These are phyloP conservation scores for Hylaea fasciaria DNA, from an alignment of 2,888 invertebrate species.

Conservation along the genomic window DNA sequence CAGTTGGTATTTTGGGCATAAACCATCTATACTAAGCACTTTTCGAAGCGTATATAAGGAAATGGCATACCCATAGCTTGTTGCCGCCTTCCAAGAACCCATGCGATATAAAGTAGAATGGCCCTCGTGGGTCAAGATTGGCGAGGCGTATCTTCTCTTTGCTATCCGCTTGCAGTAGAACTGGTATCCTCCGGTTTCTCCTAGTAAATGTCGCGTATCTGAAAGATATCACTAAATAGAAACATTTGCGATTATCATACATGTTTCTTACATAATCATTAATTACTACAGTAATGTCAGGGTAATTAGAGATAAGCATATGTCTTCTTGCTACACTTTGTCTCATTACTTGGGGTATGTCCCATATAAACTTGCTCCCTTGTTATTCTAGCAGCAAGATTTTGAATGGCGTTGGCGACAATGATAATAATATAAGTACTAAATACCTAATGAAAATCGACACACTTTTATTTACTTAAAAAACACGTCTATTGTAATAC, in stretches of 20 bases:
- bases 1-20: too few relatives aligned
- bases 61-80: constrained; percentile 88
- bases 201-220: constrained; percentile 82
- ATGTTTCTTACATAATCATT: neutral
- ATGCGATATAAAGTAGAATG: constrained; percentile 91
- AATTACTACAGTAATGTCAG: neutral
- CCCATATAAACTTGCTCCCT: too few relatives aligned
- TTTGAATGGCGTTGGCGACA: too few relatives aligned
- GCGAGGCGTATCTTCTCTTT: constrained; percentile 86
- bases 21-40: too few relatives aligned
- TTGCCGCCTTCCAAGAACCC: constrained; percentile 94
- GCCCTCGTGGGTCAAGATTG: constrained; percentile 86
- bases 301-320: neutral
- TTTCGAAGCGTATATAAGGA: neutral
- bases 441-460: too few relatives aligned
- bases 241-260: neutral
- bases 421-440: too few relatives aligned
- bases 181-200: constrained; percentile 86
- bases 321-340: too few relatives aligned
- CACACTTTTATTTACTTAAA: too few relatives aligned
- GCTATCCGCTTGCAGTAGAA: constrained; percentile 87
- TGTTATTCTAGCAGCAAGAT: too few relatives aligned
- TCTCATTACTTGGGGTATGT: too few relatives aligned
- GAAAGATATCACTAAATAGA: constrained; percentile 40
- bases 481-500: too few relatives aligned